phyloP scores from a whole-genome alignment of 2,888 invertebrate genomes.

The Nemotelus pantherinus region DNA sequence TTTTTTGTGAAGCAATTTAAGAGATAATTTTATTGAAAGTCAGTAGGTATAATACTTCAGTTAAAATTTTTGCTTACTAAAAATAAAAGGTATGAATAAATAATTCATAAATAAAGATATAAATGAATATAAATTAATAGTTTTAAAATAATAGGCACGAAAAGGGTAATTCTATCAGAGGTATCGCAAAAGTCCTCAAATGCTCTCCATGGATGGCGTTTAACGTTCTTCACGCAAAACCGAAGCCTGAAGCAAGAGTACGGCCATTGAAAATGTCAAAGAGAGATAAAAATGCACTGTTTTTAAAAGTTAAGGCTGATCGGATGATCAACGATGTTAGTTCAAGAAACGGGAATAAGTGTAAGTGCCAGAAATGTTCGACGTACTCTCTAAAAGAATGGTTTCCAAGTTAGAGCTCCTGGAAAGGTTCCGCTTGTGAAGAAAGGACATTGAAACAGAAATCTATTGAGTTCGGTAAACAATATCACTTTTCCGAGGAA shows the following conservation, averaged over 20 bases:
- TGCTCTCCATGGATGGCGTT: background rate
- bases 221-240: background rate
- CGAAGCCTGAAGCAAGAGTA: background rate
- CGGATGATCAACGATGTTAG: background rate
- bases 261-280: background rate
- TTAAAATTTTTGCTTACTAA: too few species aligned
- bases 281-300: background rate
- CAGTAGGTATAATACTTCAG: too few species aligned
- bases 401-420: slow-evolving; percentile 4
- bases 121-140: too few species aligned
- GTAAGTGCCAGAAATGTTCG: background rate
- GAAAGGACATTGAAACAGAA: background rate
- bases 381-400: slow-evolving; percentile 6
- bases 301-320: background rate
- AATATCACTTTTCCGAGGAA: slow-evolving; percentile 11
- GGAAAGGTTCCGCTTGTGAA: slow-evolving; percentile 15
- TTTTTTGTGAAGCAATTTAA: too few species aligned
- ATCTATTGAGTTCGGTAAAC: background rate
- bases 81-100: too few species aligned
- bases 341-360: background rate
- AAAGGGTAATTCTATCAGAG: too few species aligned
- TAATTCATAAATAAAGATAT: too few species aligned
- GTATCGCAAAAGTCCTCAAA: too few species aligned
- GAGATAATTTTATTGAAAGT: too few species aligned
- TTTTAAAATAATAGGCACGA: too few species aligned